These are phyloP conservation scores for Tragelaphus imberbis DNA, from an alignment of 2,113 vertebrate species.

Conservation along the genomic window DNA sequence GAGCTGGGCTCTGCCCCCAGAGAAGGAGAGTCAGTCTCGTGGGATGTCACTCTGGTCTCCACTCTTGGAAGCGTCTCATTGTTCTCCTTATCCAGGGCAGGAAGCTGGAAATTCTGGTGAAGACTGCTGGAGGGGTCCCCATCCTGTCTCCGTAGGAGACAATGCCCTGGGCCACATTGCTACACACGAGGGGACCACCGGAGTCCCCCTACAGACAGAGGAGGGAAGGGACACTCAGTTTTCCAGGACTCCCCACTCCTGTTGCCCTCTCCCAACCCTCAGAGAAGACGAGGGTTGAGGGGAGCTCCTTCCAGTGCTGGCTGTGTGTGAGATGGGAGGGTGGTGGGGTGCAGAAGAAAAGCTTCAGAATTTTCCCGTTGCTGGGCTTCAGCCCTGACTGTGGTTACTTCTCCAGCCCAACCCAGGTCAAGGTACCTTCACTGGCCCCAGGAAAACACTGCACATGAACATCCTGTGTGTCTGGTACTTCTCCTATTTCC, in stretches of 20 bases:
- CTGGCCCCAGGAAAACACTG: not conserved
- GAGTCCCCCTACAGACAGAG: slow-evolving; percentile 47
- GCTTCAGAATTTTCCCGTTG: rapidly evolving
- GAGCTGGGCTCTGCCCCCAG: not conserved
- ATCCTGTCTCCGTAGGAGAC: not conserved
- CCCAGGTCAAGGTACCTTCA: not conserved
- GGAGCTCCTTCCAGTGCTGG: not conserved
- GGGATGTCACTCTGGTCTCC: not conserved
- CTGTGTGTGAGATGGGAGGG: not conserved
- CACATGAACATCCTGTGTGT: not conserved
- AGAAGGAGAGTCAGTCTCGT: not conserved
- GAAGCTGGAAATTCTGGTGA: slow-evolving; percentile 48
- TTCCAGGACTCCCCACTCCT: not conserved
- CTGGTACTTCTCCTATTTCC: not conserved
- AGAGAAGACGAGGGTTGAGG: not conserved
- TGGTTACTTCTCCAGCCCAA: not conserved
- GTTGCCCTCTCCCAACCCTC: not conserved
- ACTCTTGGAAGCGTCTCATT: not conserved
- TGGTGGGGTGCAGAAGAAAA: not conserved
- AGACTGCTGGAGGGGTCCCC: slow-evolving; percentile 38
- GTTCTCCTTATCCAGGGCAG: slow-evolving; percentile 36
- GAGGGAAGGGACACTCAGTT: not conserved
- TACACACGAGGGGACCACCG: slow-evolving; percentile 54
- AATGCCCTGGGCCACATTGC: slow-evolving; percentile 35
- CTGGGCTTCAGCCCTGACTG: not conserved